Evolutionary conservation across 2,888 invertebrate genomes (phyloP).

Genomic region (Cataglyphis albicans): DNA sequence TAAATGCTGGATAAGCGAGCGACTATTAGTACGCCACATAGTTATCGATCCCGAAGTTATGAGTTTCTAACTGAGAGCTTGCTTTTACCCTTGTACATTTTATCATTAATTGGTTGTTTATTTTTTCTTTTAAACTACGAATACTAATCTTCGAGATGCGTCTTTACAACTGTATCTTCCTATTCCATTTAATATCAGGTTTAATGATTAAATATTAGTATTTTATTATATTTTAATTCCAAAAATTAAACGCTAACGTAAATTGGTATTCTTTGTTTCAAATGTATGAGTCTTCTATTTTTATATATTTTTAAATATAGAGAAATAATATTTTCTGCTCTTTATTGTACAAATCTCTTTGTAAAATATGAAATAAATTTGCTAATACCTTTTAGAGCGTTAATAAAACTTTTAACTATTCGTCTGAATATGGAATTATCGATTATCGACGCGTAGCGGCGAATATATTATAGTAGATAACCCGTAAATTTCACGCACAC

Average conservation of each 20-base stretch:
- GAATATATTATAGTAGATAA: too few species aligned
- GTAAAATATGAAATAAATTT: not conserved
- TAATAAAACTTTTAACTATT: not conserved
- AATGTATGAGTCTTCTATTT: not conserved
- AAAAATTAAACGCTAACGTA: not conserved
- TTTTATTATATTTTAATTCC: conserved; percentile 1
- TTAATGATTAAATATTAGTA: not conserved
- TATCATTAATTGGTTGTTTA: conserved; percentile 14
- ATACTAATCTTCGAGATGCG: not conserved
- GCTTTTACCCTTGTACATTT: conserved; percentile 7
- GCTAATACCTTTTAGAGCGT: not conserved
- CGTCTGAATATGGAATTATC: not conserved
- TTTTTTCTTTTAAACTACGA: not conserved
- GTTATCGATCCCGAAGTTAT: conserved; percentile 20
- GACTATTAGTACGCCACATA: conserved; percentile 1
- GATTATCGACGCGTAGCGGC: not conserved
- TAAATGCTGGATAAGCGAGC: conserved; percentile 39
- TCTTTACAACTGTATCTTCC: not conserved
- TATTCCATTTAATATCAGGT: not conserved
- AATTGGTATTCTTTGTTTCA: not conserved
- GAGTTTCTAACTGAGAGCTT: conserved; percentile 14
- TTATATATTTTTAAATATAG: not conserved
- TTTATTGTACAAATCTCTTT: not conserved
- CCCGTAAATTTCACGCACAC: conserved; percentile 14
- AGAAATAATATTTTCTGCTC: not conserved